phyloP scores from a whole-genome alignment of 2,797 vertebrate genomes.

The Gobio occitaniae region DNA sequence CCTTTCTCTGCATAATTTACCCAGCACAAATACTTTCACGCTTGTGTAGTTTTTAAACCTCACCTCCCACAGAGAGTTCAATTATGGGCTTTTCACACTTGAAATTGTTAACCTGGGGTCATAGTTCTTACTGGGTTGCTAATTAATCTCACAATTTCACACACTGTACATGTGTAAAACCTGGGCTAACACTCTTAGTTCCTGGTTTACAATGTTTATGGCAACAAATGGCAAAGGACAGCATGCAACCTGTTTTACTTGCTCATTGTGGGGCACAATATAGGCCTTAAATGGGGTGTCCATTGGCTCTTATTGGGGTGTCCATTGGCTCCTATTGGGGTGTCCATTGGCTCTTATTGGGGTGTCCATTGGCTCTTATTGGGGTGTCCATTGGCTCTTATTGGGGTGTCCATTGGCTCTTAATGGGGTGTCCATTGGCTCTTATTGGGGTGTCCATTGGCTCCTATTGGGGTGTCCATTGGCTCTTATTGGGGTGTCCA shows the following conservation, averaged over 20 bases:
- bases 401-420: too few relatives aligned
- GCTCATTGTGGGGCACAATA: not conserved
- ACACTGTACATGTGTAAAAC: not conserved
- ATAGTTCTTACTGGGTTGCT: conserved; percentile 7
- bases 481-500: too few relatives aligned
- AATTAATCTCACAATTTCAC: not conserved
- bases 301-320: too few relatives aligned
- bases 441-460: too few relatives aligned
- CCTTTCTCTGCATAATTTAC: not conserved
- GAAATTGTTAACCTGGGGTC: conserved; percentile 8
- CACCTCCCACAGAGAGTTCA: not conserved
- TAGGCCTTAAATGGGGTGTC: not conserved
- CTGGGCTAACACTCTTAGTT: not conserved
- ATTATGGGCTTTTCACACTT: conserved; percentile 8
- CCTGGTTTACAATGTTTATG: not conserved
- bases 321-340: too few relatives aligned
- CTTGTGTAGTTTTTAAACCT: conserved; percentile 1
- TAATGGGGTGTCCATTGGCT: too few relatives aligned
- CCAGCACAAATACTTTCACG: not conserved
- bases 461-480: too few relatives aligned
- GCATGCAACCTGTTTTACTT: not conserved
- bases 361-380: too few relatives aligned
- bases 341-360: too few relatives aligned
- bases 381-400: too few relatives aligned
- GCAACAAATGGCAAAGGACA: not conserved